A percentile compares a stretch with the other conserved stretches of the same genome.
Conservation (phyloP, 1,140 invertebrate species). For the Ooceraea biroi region DNA sequence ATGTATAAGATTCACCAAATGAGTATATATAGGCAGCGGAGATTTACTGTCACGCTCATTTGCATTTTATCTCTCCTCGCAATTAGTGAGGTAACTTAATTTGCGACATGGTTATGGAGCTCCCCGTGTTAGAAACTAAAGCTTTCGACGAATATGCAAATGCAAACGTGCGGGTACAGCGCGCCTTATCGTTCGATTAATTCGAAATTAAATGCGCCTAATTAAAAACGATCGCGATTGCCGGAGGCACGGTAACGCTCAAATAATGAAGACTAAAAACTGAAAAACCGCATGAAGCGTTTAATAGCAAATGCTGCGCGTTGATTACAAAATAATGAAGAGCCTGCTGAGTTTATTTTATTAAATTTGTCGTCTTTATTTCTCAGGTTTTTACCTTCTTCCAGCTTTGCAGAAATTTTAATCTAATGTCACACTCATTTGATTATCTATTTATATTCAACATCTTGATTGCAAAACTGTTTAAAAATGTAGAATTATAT, state of each 20-base stretch:
- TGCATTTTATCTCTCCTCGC: constrained; percentile 38
- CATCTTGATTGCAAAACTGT: not conserved
- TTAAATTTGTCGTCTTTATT: not conserved
- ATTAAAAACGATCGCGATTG: not conserved
- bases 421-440: not conserved
- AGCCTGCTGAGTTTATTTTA: not conserved
- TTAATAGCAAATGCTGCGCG: not conserved
- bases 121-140: not conserved
- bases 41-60: constrained; percentile 34
- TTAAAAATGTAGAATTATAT: not conserved
- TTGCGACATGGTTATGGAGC: not conserved
- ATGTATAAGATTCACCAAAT: constrained; percentile 14
- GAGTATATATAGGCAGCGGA: not conserved
- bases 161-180: not conserved
- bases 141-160: not conserved
- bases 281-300: not conserved
- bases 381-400: not conserved
- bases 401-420: not conserved
- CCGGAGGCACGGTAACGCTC: not conserved
- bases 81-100: constrained; percentile 18
- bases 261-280: constrained; percentile 25
- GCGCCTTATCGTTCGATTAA: not conserved
- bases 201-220: not conserved
- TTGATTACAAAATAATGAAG: constrained; percentile 3
- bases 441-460: not conserved